Evolutionary conservation across 2,113 vertebrate species (phyloP).

Genomic region (Tringa solitaria): DNA sequence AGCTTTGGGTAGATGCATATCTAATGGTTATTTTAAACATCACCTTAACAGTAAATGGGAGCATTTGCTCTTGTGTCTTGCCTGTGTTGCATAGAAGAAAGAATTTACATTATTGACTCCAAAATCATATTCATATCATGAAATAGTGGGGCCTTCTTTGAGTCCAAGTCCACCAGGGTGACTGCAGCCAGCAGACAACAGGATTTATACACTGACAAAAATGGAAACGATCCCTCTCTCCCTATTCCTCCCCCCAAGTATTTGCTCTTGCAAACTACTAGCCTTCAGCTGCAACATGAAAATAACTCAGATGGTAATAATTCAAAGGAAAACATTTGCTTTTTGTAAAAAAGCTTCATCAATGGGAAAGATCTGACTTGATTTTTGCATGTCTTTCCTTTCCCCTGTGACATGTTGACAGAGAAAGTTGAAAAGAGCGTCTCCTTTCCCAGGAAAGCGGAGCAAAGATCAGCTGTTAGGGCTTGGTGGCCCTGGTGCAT

Average conservation of each 20-base stretch:
- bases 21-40: not conserved
- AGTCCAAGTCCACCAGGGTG: not conserved
- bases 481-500: not conserved
- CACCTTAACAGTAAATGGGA: not conserved
- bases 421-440: not conserved
- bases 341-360: constrained; percentile 19
- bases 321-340: constrained; percentile 56
- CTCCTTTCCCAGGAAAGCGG: not conserved
- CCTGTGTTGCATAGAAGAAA: not conserved
- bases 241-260: not conserved
- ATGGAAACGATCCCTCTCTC: not conserved
- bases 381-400: constrained; percentile 16
- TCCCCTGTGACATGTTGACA: not conserved
- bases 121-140: not conserved
- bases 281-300: constrained; percentile 34
- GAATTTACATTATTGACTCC: constrained; percentile 17
- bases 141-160: not conserved
- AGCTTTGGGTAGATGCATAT: not conserved
- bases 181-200: constrained; percentile 22
- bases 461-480: not conserved
- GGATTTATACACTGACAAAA: constrained; percentile 46
- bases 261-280: constrained; percentile 50
- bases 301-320: constrained; percentile 57
- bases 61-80: not conserved
- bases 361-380: not conserved